Evolutionary conservation across 1,140 invertebrate species (phyloP), one percentile per base, ranked within the genome.

Genomic region (Arion vulgaris): DNA sequence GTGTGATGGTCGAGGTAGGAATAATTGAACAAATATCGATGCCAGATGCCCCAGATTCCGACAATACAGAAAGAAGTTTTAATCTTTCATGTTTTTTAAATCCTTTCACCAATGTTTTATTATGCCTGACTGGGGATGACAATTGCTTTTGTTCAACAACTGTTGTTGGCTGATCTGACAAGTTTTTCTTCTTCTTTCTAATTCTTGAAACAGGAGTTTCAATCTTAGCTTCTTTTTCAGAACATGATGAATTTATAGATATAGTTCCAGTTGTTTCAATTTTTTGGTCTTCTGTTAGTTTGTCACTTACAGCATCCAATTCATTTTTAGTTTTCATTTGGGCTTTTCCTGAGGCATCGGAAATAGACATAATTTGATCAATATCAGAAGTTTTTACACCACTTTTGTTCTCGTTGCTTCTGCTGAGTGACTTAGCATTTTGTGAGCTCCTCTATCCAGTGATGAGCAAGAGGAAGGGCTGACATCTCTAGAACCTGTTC

Each of bases 401-500:
- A 28, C 0, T 36, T 57, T 76, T 53, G 23, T 53, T 19, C 45
- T 57, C 51, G 23, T 1, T 36, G 28, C 41, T 23, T 57, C 34
- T 49, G n/a, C n/a, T 28, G 11, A 39, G 7, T 28, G 74, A 76
- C 49, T 32, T 76, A 32, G 74, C 2, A 62, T n/a, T 34, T n/a
- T 15, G 7, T 19, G 36, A 34, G 23, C 38, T 15, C 26, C 51
- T 68, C 28, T 66, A 9, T 66, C 57, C 57, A 38, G 19, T 17
- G 78, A 71, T 9, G 66, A 71, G 41, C 62, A 51, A 15, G 78
- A 80, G 38, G 66, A 69, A 7, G 78, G 78, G 68, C 78, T 80
- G 7, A 17, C 62, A 71, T 80, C 78, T 36, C 78, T 13, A 36
- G 78, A 80, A 41, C n/a, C 45, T 11, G 36, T 75, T 51, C 45